Conservation (phyloP, 1,140 invertebrate genomes). For the Goniozus legneri region DNA sequence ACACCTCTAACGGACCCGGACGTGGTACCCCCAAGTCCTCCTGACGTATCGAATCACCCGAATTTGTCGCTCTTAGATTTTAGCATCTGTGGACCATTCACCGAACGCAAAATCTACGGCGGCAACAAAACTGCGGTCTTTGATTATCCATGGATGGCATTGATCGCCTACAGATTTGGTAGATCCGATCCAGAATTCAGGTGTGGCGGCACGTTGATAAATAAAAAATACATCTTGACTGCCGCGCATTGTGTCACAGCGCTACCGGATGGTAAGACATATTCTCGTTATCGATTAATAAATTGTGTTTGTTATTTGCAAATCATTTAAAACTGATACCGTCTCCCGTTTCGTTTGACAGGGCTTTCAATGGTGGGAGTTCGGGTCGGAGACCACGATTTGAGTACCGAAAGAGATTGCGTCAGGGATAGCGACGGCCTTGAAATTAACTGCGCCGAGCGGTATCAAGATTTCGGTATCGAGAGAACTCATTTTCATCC, state of each 20-base stretch:
- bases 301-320: neutral
- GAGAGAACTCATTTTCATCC: slow-evolving; percentile 57
- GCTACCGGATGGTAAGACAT: slow-evolving; percentile 32
- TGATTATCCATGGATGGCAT: slow-evolving; percentile 68
- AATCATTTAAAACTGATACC: too few species aligned
- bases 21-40: slow-evolving; percentile 32
- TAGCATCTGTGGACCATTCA: slow-evolving; percentile 42
- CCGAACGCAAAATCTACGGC: slow-evolving; percentile 52
- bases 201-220: slow-evolving; percentile 67
- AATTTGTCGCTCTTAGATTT: slow-evolving; percentile 55
- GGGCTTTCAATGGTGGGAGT: slow-evolving; percentile 44
- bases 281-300: neutral
- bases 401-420: slow-evolving; percentile 59
- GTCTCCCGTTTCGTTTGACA: too few species aligned
- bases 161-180: slow-evolving; percentile 56
- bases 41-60: slow-evolving; percentile 54
- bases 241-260: slow-evolving; percentile 66
- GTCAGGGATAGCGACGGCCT: slow-evolving; percentile 43
- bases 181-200: slow-evolving; percentile 50
- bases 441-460: slow-evolving; percentile 55
- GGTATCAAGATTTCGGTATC: slow-evolving; percentile 59
- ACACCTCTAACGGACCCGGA: too few species aligned
- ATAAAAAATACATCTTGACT: slow-evolving; percentile 64
- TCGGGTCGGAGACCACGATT: slow-evolving; percentile 64
- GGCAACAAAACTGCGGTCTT: slow-evolving; percentile 58